These are phyloP conservation scores for Lithosia quadra DNA, from an alignment of 2,888 invertebrate species.

Conservation along the genomic window DNA sequence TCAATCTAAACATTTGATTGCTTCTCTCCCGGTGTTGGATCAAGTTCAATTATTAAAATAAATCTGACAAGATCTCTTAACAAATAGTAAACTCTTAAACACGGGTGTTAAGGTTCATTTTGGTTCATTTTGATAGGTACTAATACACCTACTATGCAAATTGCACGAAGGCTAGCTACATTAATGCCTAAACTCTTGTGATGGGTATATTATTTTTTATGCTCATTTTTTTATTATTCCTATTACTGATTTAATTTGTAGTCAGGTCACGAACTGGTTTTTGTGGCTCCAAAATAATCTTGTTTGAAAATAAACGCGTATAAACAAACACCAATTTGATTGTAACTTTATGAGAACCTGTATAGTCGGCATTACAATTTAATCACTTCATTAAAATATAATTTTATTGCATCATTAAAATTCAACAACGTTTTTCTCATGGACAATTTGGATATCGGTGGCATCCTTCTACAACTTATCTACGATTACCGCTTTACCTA, in stretches of 20 bases:
- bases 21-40: background rate
- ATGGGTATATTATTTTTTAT: constrained; percentile 34
- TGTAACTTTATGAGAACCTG: background rate
- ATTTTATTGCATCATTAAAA: constrained; percentile 1
- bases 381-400: background rate
- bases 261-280: constrained; percentile 16
- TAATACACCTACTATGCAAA: too few species aligned
- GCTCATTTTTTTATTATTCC: constrained; percentile 32
- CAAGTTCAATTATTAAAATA: constrained; percentile 5
- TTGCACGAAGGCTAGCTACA: constrained; percentile 53
- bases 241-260: constrained; percentile 18
- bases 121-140: too few species aligned
- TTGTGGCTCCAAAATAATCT: background rate
- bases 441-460: background rate
- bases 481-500: background rate
- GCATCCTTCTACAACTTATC: background rate
- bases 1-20: background rate
- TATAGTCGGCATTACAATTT: background rate
- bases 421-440: background rate
- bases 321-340: background rate
- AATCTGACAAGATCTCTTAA: background rate
- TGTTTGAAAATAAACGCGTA: background rate
- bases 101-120: constrained; percentile 20
- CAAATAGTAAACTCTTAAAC: constrained; percentile 25
- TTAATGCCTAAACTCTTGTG: background rate